A percentile compares a stretch with the other conserved stretches of the same genome.
Conservation (phyloP, 2,113 vertebrate genomes). For the Azemiops feae region DNA sequence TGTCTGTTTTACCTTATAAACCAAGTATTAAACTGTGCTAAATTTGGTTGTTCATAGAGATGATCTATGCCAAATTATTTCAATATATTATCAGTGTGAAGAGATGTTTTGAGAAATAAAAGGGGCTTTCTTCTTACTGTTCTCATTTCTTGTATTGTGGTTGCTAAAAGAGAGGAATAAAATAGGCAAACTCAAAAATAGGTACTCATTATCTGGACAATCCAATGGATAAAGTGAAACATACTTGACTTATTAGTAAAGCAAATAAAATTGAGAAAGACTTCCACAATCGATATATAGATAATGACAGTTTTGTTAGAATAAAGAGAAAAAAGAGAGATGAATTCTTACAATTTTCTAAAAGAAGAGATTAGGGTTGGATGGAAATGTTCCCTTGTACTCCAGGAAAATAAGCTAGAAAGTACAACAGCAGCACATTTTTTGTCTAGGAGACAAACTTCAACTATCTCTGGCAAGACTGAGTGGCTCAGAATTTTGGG, state of each 20-base stretch:
- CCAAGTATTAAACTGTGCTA: neutral
- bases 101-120: neutral
- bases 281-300: neutral
- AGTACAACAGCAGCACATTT: neutral
- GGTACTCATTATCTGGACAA: neutral
- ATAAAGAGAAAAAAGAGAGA: too few species aligned
- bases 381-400: neutral
- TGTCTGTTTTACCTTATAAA: conserved; percentile 27
- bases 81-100: neutral
- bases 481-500: neutral
- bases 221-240: neutral
- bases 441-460: neutral
- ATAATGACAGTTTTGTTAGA: neutral
- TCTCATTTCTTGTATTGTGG: neutral
- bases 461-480: neutral
- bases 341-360: neutral
- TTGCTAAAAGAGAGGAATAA: neutral
- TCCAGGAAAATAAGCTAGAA: neutral
- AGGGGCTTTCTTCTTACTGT: neutral
- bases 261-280: neutral
- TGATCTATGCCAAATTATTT: neutral
- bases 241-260: neutral
- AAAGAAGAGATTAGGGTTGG: neutral
- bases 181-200: neutral
- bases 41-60: neutral